Evolutionary conservation across 2,888 invertebrate species (phyloP), one percentile per base, ranked within the genome.

Genomic region (Sthenelais limicola): DNA sequence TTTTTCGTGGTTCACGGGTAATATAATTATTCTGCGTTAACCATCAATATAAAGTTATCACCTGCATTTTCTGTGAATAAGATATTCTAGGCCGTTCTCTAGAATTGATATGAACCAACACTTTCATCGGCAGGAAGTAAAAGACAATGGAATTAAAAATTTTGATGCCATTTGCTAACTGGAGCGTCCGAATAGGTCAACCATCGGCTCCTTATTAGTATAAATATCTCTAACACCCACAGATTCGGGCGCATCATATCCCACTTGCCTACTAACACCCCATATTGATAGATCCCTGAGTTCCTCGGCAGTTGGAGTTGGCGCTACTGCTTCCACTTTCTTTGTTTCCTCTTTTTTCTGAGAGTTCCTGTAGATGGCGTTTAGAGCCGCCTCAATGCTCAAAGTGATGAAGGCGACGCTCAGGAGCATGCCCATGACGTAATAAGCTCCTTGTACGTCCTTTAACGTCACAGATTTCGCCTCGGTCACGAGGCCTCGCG

Each of bases 371-470:
- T 43, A 38, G 62, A 15, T 38, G 62, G 24, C n/a, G n/a, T n/a
- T n/a, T n/a, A n/a, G n/a, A n/a, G 52, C 24, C 9, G 52, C n/a
- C 68, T 74, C 74, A 7, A 58, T 33, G 58, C 66, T 26, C 15
- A 75, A 51, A 12, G 33, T 21, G 26, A 75, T 12, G 35, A 43
- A 32, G 32, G 75, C 68, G 24, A 68, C 15, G 15, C 32, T 5
- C 30, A 73, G 32, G 21, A 75, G 47, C 4, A 75, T 75, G 51
- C 43, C 66, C 28, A 71, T 24, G 26, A 54, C 62, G 48, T 74
- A 75, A 66, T 62, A 74, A 26, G 75, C 75, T 3, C 75, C 75
- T 54, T 75, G 75, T 28, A 75, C 56, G 66, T 75, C 75, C n/a
- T 48, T 38, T 28, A 75, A 52, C 4, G 62, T 35, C 9, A 76